Evolutionary conservation across 2,888 invertebrate genomes (phyloP).

Genomic region (Temnothorax ravouxi): DNA sequence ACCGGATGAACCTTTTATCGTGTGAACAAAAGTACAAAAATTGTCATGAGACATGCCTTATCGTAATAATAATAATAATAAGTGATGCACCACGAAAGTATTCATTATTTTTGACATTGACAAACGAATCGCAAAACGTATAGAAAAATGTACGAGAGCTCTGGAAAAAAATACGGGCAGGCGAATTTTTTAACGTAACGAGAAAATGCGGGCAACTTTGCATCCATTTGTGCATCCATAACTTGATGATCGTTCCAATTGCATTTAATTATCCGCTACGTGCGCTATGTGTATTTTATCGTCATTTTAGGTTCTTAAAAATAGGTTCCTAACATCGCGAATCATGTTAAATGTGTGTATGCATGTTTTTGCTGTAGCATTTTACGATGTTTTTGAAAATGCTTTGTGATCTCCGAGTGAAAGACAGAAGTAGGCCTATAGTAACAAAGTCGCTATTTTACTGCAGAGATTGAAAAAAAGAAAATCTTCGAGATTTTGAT

Average conservation of each 20-base stretch:
- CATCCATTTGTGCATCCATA: conserved; percentile 65
- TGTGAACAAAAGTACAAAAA: conserved; percentile 75
- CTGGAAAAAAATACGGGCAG: conserved; percentile 50
- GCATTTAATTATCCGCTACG: conserved; percentile 79
- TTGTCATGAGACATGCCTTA: conserved; percentile 76
- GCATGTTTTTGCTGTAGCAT: conserved; percentile 65
- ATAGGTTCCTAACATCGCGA: conserved; percentile 80
- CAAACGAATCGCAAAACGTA: conserved; percentile 47
- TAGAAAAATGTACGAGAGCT: conserved; percentile 45
- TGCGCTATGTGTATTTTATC: conserved; percentile 68
- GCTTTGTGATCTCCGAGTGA: conserved; percentile 81
- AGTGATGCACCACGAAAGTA: conserved; percentile 63
- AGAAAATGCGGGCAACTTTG: conserved; percentile 51
- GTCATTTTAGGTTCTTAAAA: conserved; percentile 76
- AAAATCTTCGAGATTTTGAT: conserved; percentile 54
- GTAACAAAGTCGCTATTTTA: conserved; percentile 70
- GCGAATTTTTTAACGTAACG: conserved; percentile 41
- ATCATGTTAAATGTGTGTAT: conserved; percentile 75
- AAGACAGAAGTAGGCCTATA: conserved; percentile 79
- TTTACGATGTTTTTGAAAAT: conserved; percentile 82
- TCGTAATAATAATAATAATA: conserved; percentile 71
- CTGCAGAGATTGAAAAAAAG: conserved; percentile 59
- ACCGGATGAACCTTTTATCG: conserved; percentile 53
- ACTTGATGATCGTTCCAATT: conserved; percentile 77
- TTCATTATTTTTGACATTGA: conserved; percentile 69